A percentile compares a stretch with the other conserved stretches of the same genome.
Conservation (phyloP, 2,113 vertebrate species). For the Sapayoa aenigma region DNA sequence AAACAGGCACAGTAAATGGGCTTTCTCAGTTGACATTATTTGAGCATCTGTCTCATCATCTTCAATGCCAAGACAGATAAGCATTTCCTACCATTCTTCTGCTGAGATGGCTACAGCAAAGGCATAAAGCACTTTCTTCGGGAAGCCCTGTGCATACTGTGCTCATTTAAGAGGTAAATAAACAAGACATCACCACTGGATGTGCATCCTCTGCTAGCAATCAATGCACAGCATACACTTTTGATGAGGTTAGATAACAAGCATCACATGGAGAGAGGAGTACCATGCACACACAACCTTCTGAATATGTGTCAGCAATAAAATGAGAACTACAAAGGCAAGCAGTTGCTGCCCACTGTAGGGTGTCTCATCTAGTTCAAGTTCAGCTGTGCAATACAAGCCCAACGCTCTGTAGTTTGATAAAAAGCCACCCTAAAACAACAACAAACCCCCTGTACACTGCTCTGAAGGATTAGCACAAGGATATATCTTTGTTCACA, state of each 20-base stretch:
- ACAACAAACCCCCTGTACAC: background rate
- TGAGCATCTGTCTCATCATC: background rate
- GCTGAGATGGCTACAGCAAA: background rate
- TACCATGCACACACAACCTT: background rate
- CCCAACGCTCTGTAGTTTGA: background rate
- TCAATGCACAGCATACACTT: conserved; percentile 27
- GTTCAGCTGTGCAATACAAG: background rate
- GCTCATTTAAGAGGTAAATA: background rate
- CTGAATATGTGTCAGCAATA: conserved; percentile 26
- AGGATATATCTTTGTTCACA: conserved; percentile 26
- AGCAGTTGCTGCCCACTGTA: conserved; percentile 6
- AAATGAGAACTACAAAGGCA: conserved; percentile 43
- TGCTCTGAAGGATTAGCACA: conserved; percentile 10
- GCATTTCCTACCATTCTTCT: background rate
- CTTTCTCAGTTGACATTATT: background rate
- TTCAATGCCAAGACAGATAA: background rate
- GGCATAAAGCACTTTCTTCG: background rate
- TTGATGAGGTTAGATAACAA: conserved; percentile 56
- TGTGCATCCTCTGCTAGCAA: conserved; percentile 13
- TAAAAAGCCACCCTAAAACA: background rate
- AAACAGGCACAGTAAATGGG: background rate
- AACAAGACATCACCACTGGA: conserved; percentile 27
- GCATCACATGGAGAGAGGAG: background rate
- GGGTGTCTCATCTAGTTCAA: conserved; percentile 26
- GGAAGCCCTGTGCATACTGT: background rate